These are phyloP conservation scores for Calameuta idolon DNA, from an alignment of 2,888 invertebrate genomes.

Conservation along the genomic window DNA sequence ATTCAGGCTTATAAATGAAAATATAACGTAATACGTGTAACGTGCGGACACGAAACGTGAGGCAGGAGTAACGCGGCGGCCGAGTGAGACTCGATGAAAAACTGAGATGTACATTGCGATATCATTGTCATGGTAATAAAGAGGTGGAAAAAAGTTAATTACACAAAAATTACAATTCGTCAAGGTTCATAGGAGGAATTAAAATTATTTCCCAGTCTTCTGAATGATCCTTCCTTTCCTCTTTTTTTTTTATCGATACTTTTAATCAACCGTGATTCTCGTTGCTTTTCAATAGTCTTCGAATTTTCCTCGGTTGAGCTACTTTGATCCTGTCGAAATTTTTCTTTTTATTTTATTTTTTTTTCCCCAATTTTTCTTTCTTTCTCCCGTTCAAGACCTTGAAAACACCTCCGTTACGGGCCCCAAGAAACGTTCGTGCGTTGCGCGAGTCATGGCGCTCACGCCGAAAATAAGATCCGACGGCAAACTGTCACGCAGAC, in stretches of 20 bases:
- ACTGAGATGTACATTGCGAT: not conserved
- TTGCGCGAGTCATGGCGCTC: not conserved
- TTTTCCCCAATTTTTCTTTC: conserved; percentile 17
- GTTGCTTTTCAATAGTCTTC: not conserved
- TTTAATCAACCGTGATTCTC: not conserved
- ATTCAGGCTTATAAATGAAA: not conserved
- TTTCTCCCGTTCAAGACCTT: conserved; percentile 14
- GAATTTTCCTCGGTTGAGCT: conserved; percentile 1
- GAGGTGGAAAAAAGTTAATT: not conserved
- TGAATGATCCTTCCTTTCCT: not conserved
- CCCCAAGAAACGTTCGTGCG: conserved; percentile 2
- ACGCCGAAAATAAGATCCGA: conserved; percentile 31
- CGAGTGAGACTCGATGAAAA: not conserved
- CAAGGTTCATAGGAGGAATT: not conserved
- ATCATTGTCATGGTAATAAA: not conserved
- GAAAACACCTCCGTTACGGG: not conserved
- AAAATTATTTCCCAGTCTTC: not conserved
- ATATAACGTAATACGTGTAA: not conserved
- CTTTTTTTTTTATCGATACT: not conserved
- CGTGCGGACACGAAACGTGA: not conserved
- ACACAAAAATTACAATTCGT: not conserved
- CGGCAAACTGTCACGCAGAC: conserved; percentile 25
- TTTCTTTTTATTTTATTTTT: conserved; percentile 2
- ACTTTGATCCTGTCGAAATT: conserved; percentile 9
- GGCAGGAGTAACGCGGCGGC: not conserved